These are phyloP conservation scores for Callionymus lyra DNA, from an alignment of 2,113 vertebrate genomes.

Conservation along the genomic window DNA sequence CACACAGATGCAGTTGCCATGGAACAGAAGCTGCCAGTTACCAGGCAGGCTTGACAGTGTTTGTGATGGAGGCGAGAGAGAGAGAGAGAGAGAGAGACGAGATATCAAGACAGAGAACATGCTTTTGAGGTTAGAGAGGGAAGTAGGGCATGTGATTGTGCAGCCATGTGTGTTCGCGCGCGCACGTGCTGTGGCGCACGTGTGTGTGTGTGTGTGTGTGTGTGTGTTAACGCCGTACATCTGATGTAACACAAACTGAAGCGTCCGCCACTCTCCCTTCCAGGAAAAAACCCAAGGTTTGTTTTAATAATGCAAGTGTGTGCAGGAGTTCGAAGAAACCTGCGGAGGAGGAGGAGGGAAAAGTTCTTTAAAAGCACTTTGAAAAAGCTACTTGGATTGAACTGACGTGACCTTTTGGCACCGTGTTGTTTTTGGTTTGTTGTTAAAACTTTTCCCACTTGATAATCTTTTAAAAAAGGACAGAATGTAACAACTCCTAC, in stretches of 20 bases:
- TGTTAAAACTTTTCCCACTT: too few relatives aligned
- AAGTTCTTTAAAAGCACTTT: too few relatives aligned
- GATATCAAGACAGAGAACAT: conserved; percentile 38
- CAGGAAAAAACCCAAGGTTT: conserved; percentile 21
- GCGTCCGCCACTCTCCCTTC: conserved; percentile 23
- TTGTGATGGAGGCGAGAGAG: conserved; percentile 23
- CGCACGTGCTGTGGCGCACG: conserved; percentile 12
- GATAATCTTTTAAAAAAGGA: too few relatives aligned
- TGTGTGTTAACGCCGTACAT: conserved; percentile 18
- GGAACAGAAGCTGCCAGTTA: conserved; percentile 50
- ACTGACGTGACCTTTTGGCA: too few relatives aligned
- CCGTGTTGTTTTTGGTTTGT: too few relatives aligned
- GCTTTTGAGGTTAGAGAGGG: conserved; percentile 46
- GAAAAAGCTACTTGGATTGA: too few relatives aligned
- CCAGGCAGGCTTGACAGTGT: conserved; percentile 56
- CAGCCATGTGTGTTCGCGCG: conserved; percentile 51
- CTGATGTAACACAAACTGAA: conserved; percentile 54
- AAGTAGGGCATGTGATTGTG: conserved; percentile 71
- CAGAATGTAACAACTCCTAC: too few relatives aligned
- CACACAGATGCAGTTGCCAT: conserved; percentile 50
- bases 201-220: conserved; percentile 26
- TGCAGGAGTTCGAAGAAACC: too few relatives aligned
- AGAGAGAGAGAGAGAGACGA: conserved; percentile 25
- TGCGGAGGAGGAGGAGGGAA: too few relatives aligned
- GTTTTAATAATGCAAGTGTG: conserved; percentile 4